A percentile compares a stretch with the other conserved stretches of the same genome.
Evolutionary conservation across 2,113 vertebrate genomes (phyloP).

Genomic region (Alethe castanea): DNA sequence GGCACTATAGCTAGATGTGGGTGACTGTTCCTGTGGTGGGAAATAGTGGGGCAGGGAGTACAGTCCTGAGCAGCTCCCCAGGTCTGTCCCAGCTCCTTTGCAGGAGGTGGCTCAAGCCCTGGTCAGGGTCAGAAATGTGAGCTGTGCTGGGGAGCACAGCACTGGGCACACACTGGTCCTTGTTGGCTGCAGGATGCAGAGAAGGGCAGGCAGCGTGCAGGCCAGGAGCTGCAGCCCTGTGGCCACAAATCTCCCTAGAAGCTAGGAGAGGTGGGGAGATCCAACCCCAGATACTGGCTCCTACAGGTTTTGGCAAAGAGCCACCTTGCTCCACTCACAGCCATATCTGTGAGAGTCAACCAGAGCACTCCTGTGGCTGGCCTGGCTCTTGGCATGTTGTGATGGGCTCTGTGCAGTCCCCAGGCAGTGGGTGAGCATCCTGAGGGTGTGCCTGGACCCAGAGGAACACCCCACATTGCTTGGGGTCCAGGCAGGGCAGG

Average conservation of each 20-base stretch:
- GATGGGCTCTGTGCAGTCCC: background rate
- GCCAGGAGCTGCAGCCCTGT: background rate
- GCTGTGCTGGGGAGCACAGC: background rate
- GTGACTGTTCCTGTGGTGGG: background rate
- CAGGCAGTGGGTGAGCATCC: background rate
- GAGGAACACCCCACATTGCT: too few species aligned
- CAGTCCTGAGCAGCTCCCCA: background rate
- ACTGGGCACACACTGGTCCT: background rate
- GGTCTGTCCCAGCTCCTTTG: background rate
- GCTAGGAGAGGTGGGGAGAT: background rate
- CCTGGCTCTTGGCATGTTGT: fast-evolving
- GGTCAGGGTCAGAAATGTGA: background rate
- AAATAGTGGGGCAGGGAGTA: background rate
- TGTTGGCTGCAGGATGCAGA: background rate
- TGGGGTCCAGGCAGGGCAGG: background rate
- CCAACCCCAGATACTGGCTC: background rate
- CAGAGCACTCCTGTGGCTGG: fast-evolving
- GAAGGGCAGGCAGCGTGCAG: fast-evolving
- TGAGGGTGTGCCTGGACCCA: background rate
- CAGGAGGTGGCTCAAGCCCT: background rate
- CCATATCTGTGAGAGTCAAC: background rate
- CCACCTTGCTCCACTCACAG: fast-evolving
- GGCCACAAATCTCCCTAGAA: background rate
- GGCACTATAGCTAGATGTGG: background rate
- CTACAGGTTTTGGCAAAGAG: background rate